Evolutionary conservation across 2,888 invertebrate genomes (phyloP), one percentile per base, ranked within the genome.

Genomic region (Folsomia manolachei): DNA sequence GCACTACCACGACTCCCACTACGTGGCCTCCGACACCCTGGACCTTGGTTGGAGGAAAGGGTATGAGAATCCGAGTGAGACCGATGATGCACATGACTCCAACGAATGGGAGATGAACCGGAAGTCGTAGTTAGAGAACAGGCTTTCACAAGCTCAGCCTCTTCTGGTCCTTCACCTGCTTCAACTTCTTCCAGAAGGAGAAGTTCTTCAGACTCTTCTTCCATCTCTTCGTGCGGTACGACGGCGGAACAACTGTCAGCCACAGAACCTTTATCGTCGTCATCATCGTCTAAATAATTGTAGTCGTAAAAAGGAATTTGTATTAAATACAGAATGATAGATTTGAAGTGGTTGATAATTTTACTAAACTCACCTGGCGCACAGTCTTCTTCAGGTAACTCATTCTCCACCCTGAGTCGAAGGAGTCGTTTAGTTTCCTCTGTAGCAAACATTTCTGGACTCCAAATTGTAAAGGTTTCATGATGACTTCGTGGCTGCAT

Each of bases 11-110:
- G 4, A 14, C 39, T 39, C 7, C 39, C 14, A 4, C 7, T 39
- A 4, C 39, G 4, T 14, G 7, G 4, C 39, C 39, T 4, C 4
- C 14, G 39, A n/a, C n/a, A n/a, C n/a, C n/a, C n/a, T n/a, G n/a
- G n/a, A 9, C 39, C 39, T 14, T 39, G 39, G 39, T 4, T 9
- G 39, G 39, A 39, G 7, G 39, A 39, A 9, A 77, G 26, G 1
- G 78, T 72, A 61, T 78, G 78, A 4, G 79, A 79, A 53, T 79
- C 79, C 70, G 78, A 78, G 64, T 79, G 79, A 69, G 77, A 77
- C 25, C 79, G 75, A 60, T 76, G 76, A 62, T 79, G 79, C 18
- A 63, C 72, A 64, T 75, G 69, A 11, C 39, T 39, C 39, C 39
- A 39, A 14, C 39, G 39, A 14, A 39, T 4, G 39, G 39, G 39